Evolutionary conservation across 2,797 vertebrate species (phyloP).

Genomic region (Leucoraja ocellata): DNA sequence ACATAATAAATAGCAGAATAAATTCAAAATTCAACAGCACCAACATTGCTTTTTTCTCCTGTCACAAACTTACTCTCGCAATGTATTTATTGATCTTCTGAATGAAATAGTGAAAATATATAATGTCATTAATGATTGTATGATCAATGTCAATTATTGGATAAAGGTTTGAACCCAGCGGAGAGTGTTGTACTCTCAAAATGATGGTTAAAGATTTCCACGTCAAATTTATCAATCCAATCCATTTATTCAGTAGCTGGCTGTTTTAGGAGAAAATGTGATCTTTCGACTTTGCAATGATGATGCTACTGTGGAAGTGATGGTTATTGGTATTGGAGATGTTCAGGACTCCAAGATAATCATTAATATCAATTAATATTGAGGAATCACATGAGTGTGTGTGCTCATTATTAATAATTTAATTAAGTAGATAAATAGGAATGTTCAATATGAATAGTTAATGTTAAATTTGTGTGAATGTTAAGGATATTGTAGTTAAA

Average conservation of each 20-base stretch:
- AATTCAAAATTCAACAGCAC: neutral
- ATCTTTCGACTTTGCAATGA: neutral
- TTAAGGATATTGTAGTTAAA: neutral
- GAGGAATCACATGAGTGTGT: neutral
- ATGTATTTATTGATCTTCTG: neutral
- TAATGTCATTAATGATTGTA: neutral
- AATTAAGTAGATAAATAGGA: neutral
- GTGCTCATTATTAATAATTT: neutral
- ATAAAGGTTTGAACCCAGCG: neutral
- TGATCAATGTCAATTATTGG: neutral
- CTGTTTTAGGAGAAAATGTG: neutral
- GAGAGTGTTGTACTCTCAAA: neutral
- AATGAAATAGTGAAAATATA: neutral
- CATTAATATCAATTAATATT: neutral
- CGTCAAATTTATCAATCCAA: neutral
- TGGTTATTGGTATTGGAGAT: neutral
- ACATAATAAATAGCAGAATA: neutral
- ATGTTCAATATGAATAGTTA: too few relatives aligned
- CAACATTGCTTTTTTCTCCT: neutral
- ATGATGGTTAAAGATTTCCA: neutral
- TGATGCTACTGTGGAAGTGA: neutral
- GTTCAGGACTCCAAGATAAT: neutral
- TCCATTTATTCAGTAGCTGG: neutral
- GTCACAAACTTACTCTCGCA: neutral
- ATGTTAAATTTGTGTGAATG: neutral